Evolutionary conservation across 2,113 vertebrate species (phyloP), one percentile per base, ranked within the genome.

Genomic region (Corythornis vintsioides): DNA sequence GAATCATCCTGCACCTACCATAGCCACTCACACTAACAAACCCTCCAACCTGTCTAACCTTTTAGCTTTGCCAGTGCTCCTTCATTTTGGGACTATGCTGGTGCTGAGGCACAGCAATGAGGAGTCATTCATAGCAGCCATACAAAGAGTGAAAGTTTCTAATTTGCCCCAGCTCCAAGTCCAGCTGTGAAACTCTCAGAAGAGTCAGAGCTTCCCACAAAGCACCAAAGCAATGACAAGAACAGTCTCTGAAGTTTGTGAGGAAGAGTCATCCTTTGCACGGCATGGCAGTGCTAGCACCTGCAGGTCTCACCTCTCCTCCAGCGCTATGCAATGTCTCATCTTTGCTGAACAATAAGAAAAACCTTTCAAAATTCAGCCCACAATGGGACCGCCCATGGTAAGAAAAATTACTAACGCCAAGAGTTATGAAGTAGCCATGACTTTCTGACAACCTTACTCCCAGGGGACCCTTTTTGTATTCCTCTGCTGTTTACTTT

Each of bases 401-500:
- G 77, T 78, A 95, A 87, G 95, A 96, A 96, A 95, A 86, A 95
- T 94, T 52, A 95, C 90, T 86, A 94, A 90, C 47, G 72, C 69
- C 76, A 83, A 83, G 83, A 97, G 94, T 95, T 94, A 86, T 53
- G 94, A 97, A 89, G 92, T 31, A 84, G 76, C 92, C 91, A 48
- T 67, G 93, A 96, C 64, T 94, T 93, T 93, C 87, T 95, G 92
- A 95, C 92, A 96, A 89, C 91, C 33, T 86, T 74, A 61, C 50
- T 94, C 95, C 83, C 86, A 66, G 78, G 86, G 91, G 83, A 88
- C 63, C 53, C 42, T 94, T 94, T 96, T 88, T 89, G 60, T 89
- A 89, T 95, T 95, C 88, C 81, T 96, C 87, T 96, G 74, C 79
- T 84, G 55, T 72, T 92, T 88, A 88, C 83, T 83, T 59, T 50